These are phyloP conservation scores for Microcebus murinus DNA, from an alignment of 2,113 vertebrate species.

Conservation along the genomic window DNA sequence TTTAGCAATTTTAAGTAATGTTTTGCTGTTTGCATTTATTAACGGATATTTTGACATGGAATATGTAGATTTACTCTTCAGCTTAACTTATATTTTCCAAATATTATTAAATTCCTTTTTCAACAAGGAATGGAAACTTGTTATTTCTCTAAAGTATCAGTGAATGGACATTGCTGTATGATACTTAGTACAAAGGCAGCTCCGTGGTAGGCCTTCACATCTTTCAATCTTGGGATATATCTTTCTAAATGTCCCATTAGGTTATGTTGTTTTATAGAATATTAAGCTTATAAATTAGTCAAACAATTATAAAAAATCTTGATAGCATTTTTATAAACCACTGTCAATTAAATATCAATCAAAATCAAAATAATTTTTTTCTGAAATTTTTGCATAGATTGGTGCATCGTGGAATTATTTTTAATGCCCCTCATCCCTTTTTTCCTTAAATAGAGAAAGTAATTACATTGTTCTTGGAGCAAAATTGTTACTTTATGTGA, in stretches of 20 bases:
- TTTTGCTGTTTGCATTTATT: not conserved
- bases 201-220: accelerated
- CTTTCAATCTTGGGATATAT: not conserved
- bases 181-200: not conserved
- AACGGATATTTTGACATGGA: not conserved
- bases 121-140: not conserved
- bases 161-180: accelerated
- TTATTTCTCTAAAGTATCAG: not conserved
- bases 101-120: not conserved
- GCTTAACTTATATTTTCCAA: not conserved
- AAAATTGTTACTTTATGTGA: not conserved
- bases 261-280: not conserved
- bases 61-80: not conserved
- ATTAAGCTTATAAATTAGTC: not conserved
- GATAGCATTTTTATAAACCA: not conserved
- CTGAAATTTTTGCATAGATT: not conserved
- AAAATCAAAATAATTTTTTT: not conserved
- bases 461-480: not conserved
- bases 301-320: not conserved
- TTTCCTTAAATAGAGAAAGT: not conserved
- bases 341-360: not conserved
- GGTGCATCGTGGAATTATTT: not conserved
- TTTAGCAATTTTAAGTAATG: not conserved
- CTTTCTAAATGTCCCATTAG: not conserved
- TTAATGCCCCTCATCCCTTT: not conserved